Evolutionary conservation across 2,797 vertebrate genomes (phyloP).

Genomic region (Mycteria americana): DNA sequence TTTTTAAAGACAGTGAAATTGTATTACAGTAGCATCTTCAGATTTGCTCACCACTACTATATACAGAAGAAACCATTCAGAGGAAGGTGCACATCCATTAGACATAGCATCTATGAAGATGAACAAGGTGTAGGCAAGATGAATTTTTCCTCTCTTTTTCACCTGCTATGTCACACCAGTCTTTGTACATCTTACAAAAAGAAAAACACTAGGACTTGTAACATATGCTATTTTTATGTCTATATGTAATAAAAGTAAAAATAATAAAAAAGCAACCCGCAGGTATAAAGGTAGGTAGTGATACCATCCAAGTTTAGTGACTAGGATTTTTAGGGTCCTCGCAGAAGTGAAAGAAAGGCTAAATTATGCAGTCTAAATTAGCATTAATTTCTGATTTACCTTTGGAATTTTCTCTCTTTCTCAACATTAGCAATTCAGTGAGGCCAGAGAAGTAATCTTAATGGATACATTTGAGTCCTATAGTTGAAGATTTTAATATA

Average conservation of each 20-base stretch:
- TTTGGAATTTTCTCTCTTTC: background rate
- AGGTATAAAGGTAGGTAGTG: background rate
- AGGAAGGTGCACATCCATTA: background rate
- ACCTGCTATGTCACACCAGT: background rate
- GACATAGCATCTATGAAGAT: fast-evolving
- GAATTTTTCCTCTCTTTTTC: background rate
- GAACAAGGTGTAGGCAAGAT: background rate
- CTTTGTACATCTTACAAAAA: background rate
- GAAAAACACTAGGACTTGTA: background rate
- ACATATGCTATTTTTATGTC: background rate
- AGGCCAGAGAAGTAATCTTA: background rate
- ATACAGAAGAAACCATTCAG: background rate
- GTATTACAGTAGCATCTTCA: background rate
- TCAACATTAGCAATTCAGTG: background rate
- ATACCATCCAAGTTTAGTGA: background rate
- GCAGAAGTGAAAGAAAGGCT: background rate
- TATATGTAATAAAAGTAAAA: background rate
- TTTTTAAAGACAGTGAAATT: background rate
- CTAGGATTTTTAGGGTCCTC: background rate
- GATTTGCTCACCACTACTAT: background rate
- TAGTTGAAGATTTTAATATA: background rate
- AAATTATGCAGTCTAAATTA: background rate
- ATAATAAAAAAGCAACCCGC: background rate
- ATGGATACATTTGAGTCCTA: background rate
- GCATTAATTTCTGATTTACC: background rate